Conservation (phyloP, 1,140 invertebrate genomes). For the Drosophila truncata region DNA sequence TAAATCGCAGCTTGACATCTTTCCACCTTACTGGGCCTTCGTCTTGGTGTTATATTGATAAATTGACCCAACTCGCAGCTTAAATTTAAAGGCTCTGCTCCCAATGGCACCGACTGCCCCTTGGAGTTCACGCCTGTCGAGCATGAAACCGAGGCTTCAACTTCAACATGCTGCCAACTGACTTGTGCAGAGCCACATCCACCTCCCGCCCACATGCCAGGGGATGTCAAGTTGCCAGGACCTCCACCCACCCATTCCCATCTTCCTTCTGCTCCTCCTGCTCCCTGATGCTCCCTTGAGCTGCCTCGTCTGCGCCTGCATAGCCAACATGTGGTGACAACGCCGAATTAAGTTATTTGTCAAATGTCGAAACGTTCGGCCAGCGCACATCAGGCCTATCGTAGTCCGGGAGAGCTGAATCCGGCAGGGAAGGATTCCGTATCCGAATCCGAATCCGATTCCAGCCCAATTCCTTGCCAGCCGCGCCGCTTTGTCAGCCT, state of each 20-base stretch:
- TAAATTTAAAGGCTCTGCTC: conserved; percentile 38
- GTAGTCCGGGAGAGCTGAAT: conserved; percentile 12
- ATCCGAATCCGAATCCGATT: conserved; percentile 6
- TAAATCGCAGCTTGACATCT: conserved; percentile 6
- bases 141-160: conserved; percentile 54
- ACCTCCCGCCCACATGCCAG: conserved; percentile 28
- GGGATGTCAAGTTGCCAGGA: conserved; percentile 35
- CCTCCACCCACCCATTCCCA: background rate
- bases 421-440: conserved; percentile 11
- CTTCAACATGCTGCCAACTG: conserved; percentile 41
- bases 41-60: conserved; percentile 11
- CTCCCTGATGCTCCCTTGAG: background rate
- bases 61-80: conserved; percentile 22
- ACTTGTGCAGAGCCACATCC: conserved; percentile 45
- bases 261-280: background rate
- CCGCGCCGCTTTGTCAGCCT: conserved; percentile 57
- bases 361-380: conserved; percentile 72
- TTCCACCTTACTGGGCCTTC: background rate
- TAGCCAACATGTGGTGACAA: conserved; percentile 73
- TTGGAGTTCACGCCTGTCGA: conserved; percentile 23
- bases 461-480: conserved; percentile 8
- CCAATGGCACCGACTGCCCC: conserved; percentile 8
- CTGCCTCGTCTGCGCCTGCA: conserved; percentile 12
- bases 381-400: conserved; percentile 42
- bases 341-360: conserved; percentile 80